These are phyloP conservation scores for Didymodactylos carnosus DNA, from an alignment of 2,888 invertebrate genomes.

Conservation along the genomic window DNA sequence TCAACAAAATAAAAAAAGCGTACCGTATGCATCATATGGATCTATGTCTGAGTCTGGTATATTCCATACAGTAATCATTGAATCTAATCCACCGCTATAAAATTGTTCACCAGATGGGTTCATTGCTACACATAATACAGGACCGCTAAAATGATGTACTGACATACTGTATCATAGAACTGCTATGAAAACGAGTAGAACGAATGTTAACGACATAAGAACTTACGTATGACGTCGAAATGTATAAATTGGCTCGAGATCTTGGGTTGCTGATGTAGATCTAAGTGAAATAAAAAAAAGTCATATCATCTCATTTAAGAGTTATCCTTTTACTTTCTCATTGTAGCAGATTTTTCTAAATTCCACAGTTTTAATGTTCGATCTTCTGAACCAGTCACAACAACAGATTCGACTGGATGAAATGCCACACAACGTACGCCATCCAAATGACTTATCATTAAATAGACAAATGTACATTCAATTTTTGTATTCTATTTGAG, in stretches of 20 bases:
- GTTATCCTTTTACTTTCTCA: slow-evolving; percentile 59
- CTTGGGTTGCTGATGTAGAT: slow-evolving; percentile 46
- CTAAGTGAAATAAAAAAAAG: slow-evolving; percentile 27
- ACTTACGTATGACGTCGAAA: slow-evolving; percentile 60
- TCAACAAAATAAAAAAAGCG: slow-evolving; percentile 6
- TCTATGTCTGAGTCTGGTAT: slow-evolving; percentile 67
- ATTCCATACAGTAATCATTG: slow-evolving; percentile 85
- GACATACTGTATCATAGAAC: too few relatives aligned
- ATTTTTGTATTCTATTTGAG: not conserved
- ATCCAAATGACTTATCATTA: slow-evolving; percentile 38
- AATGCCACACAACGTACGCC: slow-evolving; percentile 37
- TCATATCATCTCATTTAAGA: not conserved
- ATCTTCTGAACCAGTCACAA: slow-evolving; percentile 94
- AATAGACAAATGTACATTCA: not conserved
- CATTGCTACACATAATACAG: slow-evolving; percentile 81
- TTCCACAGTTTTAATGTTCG: slow-evolving; percentile 98
- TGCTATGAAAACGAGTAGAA: not conserved
- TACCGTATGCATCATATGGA: slow-evolving; percentile 75
- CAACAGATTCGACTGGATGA: slow-evolving; percentile 68
- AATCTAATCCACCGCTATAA: slow-evolving; percentile 82
- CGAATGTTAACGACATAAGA: too few relatives aligned
- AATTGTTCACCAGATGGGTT: slow-evolving; percentile 75
- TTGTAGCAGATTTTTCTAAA: slow-evolving; percentile 86
- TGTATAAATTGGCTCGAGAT: slow-evolving; percentile 94
- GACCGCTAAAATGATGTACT: slow-evolving; percentile 48